phyloP scores from a whole-genome alignment of 2,797 vertebrate species.

The Orestias chungarensis region DNA sequence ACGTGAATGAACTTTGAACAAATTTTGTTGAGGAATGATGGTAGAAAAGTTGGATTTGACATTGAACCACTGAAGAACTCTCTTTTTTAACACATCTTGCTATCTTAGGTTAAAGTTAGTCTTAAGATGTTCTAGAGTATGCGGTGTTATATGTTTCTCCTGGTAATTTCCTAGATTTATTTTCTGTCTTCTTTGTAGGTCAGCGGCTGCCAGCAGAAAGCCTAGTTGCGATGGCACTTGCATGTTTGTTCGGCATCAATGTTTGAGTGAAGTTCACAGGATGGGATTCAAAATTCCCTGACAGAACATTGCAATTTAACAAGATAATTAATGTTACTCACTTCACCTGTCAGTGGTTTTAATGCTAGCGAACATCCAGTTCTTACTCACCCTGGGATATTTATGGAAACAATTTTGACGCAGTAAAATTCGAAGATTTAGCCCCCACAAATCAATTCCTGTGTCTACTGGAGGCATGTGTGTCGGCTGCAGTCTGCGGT shows the following conservation, averaged over 20 bases:
- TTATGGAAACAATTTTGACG: slow-evolving; percentile 9
- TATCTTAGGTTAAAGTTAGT: neutral
- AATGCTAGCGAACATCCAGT: slow-evolving; percentile 5
- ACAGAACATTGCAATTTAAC: slow-evolving; percentile 2
- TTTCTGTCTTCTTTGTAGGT: neutral
- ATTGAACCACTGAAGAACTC: neutral
- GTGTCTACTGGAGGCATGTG: slow-evolving; percentile 21
- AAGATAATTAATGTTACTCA: slow-evolving; percentile 5
- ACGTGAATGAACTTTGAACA: neutral
- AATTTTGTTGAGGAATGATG: neutral
- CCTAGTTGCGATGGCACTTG: neutral
- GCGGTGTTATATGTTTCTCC: neutral
- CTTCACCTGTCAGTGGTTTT: slow-evolving; percentile 15
- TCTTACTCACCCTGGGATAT: neutral
- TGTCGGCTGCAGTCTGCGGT: slow-evolving; percentile 26
- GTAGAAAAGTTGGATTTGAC: neutral
- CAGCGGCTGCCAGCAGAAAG: neutral
- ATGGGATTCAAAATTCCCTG: neutral
- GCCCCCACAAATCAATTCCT: slow-evolving; percentile 29
- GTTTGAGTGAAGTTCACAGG: neutral
- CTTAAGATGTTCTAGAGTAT: neutral
- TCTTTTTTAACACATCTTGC: neutral
- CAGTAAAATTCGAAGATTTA: slow-evolving; percentile 16
- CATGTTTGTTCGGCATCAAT: neutral
- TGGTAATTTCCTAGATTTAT: neutral